Conservation (phyloP, 2,888 invertebrate species). For the Tiliacea citrago region DNA sequence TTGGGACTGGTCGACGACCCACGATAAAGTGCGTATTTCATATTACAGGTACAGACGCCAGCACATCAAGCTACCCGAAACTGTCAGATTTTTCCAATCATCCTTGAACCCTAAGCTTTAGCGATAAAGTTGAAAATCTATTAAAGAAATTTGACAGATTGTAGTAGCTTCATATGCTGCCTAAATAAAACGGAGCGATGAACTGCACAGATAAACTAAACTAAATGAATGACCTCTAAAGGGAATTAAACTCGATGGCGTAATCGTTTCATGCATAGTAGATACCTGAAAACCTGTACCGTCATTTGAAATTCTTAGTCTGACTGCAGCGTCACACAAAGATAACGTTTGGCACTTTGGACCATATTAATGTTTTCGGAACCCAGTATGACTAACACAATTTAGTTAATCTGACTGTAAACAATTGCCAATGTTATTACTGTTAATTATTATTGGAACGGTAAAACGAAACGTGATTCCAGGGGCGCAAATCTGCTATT, state of each 20-base stretch:
- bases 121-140: no score
- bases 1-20: no score
- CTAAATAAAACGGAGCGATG: background rate
- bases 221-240: no score
- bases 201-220: background rate
- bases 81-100: no score
- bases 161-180: no score
- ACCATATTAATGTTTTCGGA: background rate
- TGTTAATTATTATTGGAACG: background rate
- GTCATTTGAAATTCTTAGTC: background rate
- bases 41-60: no score
- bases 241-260: background rate
- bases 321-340: background rate
- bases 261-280: background rate
- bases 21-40: no score
- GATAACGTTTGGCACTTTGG: background rate
- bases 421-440: background rate
- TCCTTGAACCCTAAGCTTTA: no score
- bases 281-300: no score
- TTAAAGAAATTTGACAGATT: no score
- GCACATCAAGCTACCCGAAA: background rate
- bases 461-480: background rate
- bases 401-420: background rate
- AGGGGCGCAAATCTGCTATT: constrained; percentile 15
- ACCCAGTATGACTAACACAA: background rate